Conservation (phyloP, 1,140 invertebrate species). For the Littorina saxatilis region DNA sequence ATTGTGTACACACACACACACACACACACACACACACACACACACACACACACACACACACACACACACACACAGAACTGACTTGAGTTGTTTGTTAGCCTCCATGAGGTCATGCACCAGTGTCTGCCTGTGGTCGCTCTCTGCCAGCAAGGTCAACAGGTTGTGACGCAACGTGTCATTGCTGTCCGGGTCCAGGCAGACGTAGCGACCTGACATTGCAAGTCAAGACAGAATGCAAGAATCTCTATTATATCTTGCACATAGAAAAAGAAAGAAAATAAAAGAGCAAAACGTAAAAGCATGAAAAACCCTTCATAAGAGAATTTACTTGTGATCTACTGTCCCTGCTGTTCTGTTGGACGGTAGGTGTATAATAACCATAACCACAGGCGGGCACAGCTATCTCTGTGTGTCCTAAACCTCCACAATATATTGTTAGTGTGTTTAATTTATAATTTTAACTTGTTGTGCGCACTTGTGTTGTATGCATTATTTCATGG, state of each 20-base stretch:
- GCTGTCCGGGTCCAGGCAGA: conserved; percentile 42
- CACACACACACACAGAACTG: conserved; percentile 33
- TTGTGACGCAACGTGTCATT: conserved; percentile 44
- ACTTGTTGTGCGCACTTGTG: too few species aligned
- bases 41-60: neutral
- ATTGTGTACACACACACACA: neutral
- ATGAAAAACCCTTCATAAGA: too few species aligned
- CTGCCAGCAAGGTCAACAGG: conserved; percentile 57
- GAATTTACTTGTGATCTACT: too few species aligned
- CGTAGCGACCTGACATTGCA: conserved; percentile 35
- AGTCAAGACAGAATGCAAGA: neutral
- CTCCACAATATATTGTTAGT: too few species aligned
- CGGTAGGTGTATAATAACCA: too few species aligned
- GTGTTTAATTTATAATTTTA: too few species aligned
- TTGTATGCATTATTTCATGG: too few species aligned
- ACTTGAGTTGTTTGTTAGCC: conserved; percentile 68
- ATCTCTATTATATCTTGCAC: neutral
- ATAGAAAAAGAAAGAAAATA: too few species aligned
- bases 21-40: neutral
- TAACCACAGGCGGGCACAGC: too few species aligned
- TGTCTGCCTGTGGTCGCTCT: conserved; percentile 66
- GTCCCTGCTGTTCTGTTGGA: too few species aligned
- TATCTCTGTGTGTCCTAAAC: too few species aligned
- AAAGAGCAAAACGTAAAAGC: too few species aligned
- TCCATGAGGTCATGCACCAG: conserved; percentile 69